These are phyloP conservation scores for Atherinosoma microstoma DNA, from an alignment of 2,797 vertebrate genomes.

Conservation along the genomic window DNA sequence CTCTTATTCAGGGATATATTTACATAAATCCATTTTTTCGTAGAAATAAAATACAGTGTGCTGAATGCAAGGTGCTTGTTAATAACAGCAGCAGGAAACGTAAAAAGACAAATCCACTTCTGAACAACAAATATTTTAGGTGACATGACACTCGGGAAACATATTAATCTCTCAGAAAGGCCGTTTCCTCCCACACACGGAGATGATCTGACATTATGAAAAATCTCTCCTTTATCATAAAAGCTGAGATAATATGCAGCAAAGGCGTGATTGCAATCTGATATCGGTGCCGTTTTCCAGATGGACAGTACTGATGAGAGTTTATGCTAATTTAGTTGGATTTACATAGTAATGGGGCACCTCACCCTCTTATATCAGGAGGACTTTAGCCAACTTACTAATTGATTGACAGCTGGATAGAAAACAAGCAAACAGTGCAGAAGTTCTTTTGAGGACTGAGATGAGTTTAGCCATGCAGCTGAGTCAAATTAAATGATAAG, in stretches of 20 bases:
- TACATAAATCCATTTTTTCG: no score
- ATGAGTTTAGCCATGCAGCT: neutral
- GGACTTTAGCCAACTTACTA: constrained; percentile 29
- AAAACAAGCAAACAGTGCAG: constrained; percentile 1
- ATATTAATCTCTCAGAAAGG: neutral
- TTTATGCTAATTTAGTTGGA: constrained; percentile 36
- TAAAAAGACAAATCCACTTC: neutral
- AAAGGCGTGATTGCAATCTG: constrained; percentile 1
- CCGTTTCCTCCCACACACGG: neutral
- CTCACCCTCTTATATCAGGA: constrained; percentile 15
- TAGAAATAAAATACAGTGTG: no score
- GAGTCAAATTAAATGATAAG: neutral
- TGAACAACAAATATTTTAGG: neutral
- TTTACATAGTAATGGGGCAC: constrained; percentile 54
- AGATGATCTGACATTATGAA: neutral
- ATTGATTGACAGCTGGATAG: constrained; percentile 39
- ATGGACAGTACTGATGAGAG: constrained; percentile 19
- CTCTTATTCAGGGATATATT: no score
- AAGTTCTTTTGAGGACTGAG: constrained; percentile 2
- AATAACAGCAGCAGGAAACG: neutral
- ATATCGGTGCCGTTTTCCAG: constrained; percentile 20
- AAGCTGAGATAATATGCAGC: constrained; percentile 14
- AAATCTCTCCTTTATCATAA: neutral
- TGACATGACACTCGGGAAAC: neutral
- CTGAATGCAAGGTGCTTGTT: neutral